Conservation (phyloP, 1,140 invertebrate genomes). For the Thalassaphorura encarpata region DNA sequence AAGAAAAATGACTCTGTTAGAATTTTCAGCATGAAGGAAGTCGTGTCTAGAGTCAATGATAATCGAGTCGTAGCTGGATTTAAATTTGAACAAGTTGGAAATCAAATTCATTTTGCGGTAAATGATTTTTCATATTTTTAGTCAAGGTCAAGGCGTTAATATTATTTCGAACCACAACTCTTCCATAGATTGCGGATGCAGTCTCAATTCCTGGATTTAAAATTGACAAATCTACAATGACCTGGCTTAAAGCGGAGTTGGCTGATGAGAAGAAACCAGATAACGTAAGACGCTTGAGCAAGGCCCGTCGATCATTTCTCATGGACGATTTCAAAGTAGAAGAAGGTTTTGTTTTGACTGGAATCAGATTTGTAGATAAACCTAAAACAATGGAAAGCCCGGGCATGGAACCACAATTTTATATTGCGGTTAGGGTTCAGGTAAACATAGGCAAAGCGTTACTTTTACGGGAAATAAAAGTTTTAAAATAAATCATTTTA, state of each 20-base stretch:
- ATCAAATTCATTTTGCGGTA: slow-evolving; percentile 17
- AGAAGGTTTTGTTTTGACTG: slow-evolving; percentile 4
- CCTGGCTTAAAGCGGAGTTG: too few relatives aligned
- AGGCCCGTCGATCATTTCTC: slow-evolving; percentile 3
- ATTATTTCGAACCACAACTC: neutral
- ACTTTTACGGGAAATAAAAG: neutral
- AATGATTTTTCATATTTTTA: neutral
- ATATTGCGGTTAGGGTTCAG: slow-evolving; percentile 8
- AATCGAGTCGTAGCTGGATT: slow-evolving; percentile 13
- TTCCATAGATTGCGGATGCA: slow-evolving; percentile 13
- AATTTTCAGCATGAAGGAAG: slow-evolving; percentile 11
- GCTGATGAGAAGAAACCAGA: neutral
- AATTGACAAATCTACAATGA: slow-evolving; percentile 3
- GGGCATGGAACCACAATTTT: neutral
- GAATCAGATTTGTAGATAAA: slow-evolving; percentile 1
- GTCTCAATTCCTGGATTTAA: neutral
- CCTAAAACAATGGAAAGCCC: too few relatives aligned
- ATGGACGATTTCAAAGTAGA: slow-evolving; percentile 2
- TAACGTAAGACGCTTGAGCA: neutral
- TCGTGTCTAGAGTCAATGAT: neutral
- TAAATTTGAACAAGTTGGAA: slow-evolving; percentile 14
- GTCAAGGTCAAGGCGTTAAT: neutral
- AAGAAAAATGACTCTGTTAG: neutral
- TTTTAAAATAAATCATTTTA: neutral
- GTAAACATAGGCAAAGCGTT: neutral